Conservation (phyloP, 1,140 invertebrate species). For the Drosophila novamexicana region DNA sequence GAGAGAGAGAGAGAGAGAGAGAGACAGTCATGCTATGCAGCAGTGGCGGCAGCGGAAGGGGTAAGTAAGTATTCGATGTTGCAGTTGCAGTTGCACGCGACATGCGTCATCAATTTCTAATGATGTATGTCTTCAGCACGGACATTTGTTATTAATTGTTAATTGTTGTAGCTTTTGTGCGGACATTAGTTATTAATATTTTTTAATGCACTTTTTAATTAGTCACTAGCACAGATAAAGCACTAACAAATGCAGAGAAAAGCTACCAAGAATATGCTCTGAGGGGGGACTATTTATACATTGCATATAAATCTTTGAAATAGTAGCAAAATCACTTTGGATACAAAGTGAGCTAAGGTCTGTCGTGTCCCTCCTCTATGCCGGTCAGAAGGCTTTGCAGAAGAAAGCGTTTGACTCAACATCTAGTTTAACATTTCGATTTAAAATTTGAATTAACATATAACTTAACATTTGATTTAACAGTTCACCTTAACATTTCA, state of each 20-base stretch:
- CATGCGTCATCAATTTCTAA: constrained; percentile 83
- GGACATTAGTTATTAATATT: constrained; percentile 71
- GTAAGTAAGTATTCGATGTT: constrained; percentile 10
- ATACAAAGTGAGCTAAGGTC: too few relatives aligned
- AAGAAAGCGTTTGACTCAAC: too few relatives aligned
- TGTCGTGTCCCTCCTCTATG: too few relatives aligned
- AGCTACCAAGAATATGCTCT: too few relatives aligned
- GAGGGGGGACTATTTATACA: too few relatives aligned
- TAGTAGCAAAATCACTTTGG: too few relatives aligned
- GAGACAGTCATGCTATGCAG: background rate
- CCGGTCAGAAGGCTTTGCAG: too few relatives aligned
- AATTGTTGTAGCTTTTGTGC: constrained; percentile 30
- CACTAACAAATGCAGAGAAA: background rate
- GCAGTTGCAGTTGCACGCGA: constrained; percentile 71
- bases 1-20: background rate
- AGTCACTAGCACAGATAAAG: constrained; percentile 9
- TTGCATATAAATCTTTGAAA: too few relatives aligned
- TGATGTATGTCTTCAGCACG: constrained; percentile 72
- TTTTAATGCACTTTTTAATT: constrained; percentile 51
- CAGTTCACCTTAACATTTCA: too few relatives aligned
- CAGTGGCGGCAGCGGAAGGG: background rate
- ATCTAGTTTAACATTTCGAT: too few relatives aligned
- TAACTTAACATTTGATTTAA: too few relatives aligned
- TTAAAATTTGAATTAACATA: too few relatives aligned
- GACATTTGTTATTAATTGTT: constrained; percentile 58